Evolutionary conservation across 2,888 invertebrate species (phyloP), one percentile per base, ranked within the genome.

Genomic region (Drosophila maculinotata): DNA sequence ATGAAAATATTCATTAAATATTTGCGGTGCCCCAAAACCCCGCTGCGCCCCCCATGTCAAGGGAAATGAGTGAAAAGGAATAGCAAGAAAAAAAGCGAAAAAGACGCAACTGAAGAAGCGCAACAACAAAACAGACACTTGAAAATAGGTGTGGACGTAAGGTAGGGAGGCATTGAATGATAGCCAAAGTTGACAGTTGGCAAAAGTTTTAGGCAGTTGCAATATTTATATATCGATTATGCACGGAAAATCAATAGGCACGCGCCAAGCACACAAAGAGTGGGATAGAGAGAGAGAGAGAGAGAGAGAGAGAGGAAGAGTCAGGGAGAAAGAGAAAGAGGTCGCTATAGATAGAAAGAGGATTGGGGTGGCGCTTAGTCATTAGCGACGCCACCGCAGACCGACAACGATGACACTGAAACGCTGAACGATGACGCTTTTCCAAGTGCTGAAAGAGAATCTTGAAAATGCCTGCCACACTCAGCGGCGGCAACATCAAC

Each of bases 171-270:
- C 5, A 15, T 30, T 28, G 36, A 60, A 52, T 49, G 36, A 74
- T 64, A 23, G 45, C 31, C 30, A 69, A 58, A 58, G 60, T 59
- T 62, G 62, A 63, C 74, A 77, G 73, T 75, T 73, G 73, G 65
- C 74, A 48, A 66, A 76, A 76, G 75, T 76, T 72, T 60, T 59
- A 52, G 69, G 48, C 69, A 62, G 42, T 77, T 74, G 78, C 67
- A 74, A 76, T 74, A 76, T 76, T 78, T 70, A 68, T 78, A 51
- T 82, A 81, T 81, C 82, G 85, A 85, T 82, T 82, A 76, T 71
- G 44, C 42, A 54, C 45, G 49, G 44, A 71, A 76, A 79, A 82
- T 76, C 82, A 76, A 81, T 79, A 72, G 70, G 62, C 69, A 78
- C 67, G 56, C 63, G 67, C 45, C 23, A 62, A 39, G 48, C 17